Base-by-base conservation (phyloP, 2,797 vertebrate species). In the Megalops cyprinoides region DNA sequence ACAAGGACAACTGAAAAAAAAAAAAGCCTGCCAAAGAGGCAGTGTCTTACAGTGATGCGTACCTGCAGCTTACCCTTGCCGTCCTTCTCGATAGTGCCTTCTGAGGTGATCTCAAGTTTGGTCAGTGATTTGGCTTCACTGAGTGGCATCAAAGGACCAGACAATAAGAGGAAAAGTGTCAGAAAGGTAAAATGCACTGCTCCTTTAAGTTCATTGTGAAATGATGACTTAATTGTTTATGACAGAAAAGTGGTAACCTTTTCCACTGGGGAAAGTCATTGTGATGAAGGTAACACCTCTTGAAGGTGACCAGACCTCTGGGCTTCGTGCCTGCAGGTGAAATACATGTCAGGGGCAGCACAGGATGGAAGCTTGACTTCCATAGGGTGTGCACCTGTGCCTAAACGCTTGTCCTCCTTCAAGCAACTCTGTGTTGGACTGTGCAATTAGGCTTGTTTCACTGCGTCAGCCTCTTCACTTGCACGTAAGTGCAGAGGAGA, bases 11-110 rank as follows among this genome's bases (percentile, higher is more conserved):
- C 20, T 9, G 15, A 5, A 49, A 3, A 23, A 53, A 3, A 23
- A 53, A 53, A 58, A 20, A 34, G 4, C 3, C 62, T 31, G 39
- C 71, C 34, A 71, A 39, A 48, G 4, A 31, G 12, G 28, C 0
- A 25, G 8, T 34, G 14, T 65, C 3, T 5, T 15, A 20, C 8
- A 46, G 28, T 1, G 48, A 9, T 42, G 62, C 84, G 69, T 28
- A 94, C 94, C 93, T 94, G 94, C 3, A 95, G 86, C 90, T 94
- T 76, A 0, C 90, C 93, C 6, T 18, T 15, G 0, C 92, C 92
- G 0, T 91, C 80, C 0, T 1, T 2, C 85, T 94, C 93, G n/a
- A 94, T 95, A 51, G 12, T 74, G 18, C 93, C 93, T 0, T 49
- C 0, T 0, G 89, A 83, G 0, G 84, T 60, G 14, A 94, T 74